Evolutionary conservation across 1,140 invertebrate genomes (phyloP).

Genomic region (Macrosteles quadrilineatus): DNA sequence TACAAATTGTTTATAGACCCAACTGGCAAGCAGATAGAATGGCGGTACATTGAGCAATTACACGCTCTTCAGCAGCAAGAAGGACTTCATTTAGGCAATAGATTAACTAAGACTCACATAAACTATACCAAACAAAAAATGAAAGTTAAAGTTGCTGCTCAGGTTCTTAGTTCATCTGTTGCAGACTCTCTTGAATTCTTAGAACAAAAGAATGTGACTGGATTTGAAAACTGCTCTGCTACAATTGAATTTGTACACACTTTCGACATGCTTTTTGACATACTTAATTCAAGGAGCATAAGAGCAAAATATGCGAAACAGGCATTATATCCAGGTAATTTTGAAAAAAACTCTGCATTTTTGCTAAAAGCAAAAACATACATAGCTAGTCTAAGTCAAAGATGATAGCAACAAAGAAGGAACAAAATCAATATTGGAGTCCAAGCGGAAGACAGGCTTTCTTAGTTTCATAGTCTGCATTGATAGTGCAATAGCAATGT

Average conservation of each 20-base stretch:
- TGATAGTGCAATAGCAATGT: too few relatives aligned
- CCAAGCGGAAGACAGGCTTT: too few relatives aligned
- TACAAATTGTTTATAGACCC: conserved; percentile 31
- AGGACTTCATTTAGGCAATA: conserved; percentile 44
- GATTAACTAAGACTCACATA: conserved; percentile 44
- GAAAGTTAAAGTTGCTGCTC: conserved; percentile 46
- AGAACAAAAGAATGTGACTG: conserved; percentile 7
- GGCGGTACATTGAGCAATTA: conserved; percentile 43
- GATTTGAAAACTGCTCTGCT: conserved; percentile 7
- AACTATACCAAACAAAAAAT: conserved; percentile 45
- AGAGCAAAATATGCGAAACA: conserved; percentile 25
- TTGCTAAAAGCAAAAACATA: neutral
- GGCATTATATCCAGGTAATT: conserved; percentile 8
- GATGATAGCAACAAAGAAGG: too few relatives aligned
- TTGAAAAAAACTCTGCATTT: conserved; percentile 6
- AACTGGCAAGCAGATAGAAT: conserved; percentile 40
- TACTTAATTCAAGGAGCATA: too few relatives aligned
- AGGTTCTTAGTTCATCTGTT: conserved; percentile 46
- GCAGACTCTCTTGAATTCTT: conserved; percentile 39
- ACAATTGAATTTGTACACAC: conserved; percentile 12
- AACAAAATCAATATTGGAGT: too few relatives aligned
- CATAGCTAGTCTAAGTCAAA: conserved; percentile 6
- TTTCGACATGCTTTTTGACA: neutral
- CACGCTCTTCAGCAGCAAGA: conserved; percentile 41
- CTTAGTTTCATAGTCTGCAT: too few relatives aligned